These are phyloP conservation scores for cat (Felis catus) DNA, from an alignment of 2,113 vertebrate genomes.

Conservation along the genomic window DNA sequence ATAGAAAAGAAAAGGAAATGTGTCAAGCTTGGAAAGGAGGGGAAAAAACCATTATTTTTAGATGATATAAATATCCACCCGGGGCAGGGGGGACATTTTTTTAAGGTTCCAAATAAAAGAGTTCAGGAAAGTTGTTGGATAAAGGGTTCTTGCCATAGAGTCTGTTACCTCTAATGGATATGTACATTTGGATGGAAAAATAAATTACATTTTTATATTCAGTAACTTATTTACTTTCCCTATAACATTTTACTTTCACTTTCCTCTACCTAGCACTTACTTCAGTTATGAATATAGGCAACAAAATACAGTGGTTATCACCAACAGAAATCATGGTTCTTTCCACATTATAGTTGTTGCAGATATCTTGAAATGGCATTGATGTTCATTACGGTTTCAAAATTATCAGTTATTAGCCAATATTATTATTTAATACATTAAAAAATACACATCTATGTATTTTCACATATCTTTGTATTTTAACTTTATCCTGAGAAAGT, in stretches of 20 bases:
- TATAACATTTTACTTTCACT: neutral
- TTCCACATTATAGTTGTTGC: neutral
- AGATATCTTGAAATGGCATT: neutral
- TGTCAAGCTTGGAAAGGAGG: neutral
- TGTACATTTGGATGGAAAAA: neutral
- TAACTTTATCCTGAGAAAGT: neutral
- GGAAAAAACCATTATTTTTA: neutral
- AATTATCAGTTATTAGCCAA: neutral
- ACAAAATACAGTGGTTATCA: neutral
- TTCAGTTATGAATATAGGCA: neutral
- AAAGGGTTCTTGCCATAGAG: neutral
- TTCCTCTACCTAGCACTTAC: neutral
- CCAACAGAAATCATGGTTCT: neutral
- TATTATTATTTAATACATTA: neutral
- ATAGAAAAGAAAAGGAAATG: conserved; percentile 5
- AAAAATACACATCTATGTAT: neutral
- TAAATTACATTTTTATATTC: neutral
- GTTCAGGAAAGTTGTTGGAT: neutral
- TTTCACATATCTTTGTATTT: neutral
- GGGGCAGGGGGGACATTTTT: neutral
- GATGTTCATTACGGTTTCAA: neutral
- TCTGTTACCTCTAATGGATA: neutral
- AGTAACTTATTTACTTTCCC: neutral
- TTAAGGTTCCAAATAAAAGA: neutral
- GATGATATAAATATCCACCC: neutral